Evolutionary conservation across 2,888 invertebrate species (phyloP), one percentile per base, ranked within the genome.

Genomic region (Ecdyonurus torrentis): DNA sequence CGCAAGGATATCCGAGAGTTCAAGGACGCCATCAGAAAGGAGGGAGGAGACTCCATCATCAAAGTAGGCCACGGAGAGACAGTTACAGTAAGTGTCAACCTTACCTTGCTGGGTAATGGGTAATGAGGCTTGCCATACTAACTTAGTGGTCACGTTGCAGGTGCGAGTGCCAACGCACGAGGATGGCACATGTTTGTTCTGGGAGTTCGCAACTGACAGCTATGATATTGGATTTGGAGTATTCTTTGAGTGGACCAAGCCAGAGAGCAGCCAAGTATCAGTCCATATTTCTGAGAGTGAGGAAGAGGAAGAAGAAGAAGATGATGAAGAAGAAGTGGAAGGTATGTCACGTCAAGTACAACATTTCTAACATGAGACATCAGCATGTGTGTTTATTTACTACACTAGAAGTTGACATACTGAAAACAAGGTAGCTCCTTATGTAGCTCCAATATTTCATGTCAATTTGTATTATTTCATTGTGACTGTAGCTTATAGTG

Each of bases 181-280:
- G 67, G 89, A 91, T 70, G 98, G 98, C 0, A 84, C 88, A 1
- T 89, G 91, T 70, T 79, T 99, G 52, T 98, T 95, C 77, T 99
- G 98, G 98, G 99, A 99, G 78, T 99, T 99, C 75, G 96, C 97
- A 18, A 98, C 99, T 0, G 99, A 99, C 74, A 86, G 87, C 72
- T 99, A 96, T 72, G 99, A 99, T 74, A 90, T 99, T 70, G 94
- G 87, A 74, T 99, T 99, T 76, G 99, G 99, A 1, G 84, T 99
- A 60, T 96, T 90, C 75, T 99, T 99, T 74, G 99, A 99, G 77
- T 99, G 97, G 94, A 90, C 88, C 62, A 92, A 89, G 73, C 84
- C 92, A 1, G 83, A 88, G 0, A 87, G 87, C 55, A 89, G 82
- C 53, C 91, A 90, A 73, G 74, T 95, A 2, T 94, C 96, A 0